These are phyloP conservation scores for Proterorhinus semilunaris DNA, from an alignment of 2,113 vertebrate genomes.

Conservation along the genomic window DNA sequence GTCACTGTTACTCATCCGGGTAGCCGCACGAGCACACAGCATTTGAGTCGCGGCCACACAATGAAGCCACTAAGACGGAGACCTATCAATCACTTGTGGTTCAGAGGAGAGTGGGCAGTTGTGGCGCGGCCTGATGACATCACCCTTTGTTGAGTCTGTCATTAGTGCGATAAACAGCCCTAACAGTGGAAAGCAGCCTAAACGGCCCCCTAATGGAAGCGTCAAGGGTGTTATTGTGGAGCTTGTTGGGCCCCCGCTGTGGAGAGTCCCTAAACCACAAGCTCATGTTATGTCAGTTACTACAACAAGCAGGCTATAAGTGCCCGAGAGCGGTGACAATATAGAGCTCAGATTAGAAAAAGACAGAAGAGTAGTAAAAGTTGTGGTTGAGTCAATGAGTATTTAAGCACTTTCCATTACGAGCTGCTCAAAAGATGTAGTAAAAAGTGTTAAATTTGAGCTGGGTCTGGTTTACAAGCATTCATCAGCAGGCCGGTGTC, in stretches of 20 bases:
- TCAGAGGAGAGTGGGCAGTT: conserved; percentile 49
- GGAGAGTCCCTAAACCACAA: conserved; percentile 58
- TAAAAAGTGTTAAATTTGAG: conserved; percentile 53
- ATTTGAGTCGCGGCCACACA: conserved; percentile 50
- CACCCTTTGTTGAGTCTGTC: conserved; percentile 61
- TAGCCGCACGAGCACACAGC: conserved; percentile 43
- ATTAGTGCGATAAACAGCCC: conserved; percentile 59
- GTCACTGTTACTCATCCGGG: conserved; percentile 63
- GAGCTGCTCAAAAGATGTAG: conserved; percentile 38
- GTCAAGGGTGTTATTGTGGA: conserved; percentile 58
- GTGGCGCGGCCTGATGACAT: conserved; percentile 58
- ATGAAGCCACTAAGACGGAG: conserved; percentile 59
- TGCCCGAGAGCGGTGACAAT: conserved; percentile 39
- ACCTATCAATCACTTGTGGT: conserved; percentile 66
- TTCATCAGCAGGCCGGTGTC: conserved; percentile 52
- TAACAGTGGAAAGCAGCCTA: conserved; percentile 14
- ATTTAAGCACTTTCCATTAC: conserved; percentile 61
- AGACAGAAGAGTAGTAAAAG: conserved; percentile 46
- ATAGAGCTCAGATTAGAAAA: conserved; percentile 52
- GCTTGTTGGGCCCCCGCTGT: conserved; percentile 17
- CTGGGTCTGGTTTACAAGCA: conserved; percentile 49
- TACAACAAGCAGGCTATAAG: conserved; percentile 33
- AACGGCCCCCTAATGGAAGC: conserved; percentile 39
- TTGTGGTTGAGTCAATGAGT: conserved; percentile 43
- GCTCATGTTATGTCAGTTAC: conserved; percentile 48